These are phyloP conservation scores for Tenthredo distinguenda DNA, from an alignment of 2,888 invertebrate species.

Conservation along the genomic window DNA sequence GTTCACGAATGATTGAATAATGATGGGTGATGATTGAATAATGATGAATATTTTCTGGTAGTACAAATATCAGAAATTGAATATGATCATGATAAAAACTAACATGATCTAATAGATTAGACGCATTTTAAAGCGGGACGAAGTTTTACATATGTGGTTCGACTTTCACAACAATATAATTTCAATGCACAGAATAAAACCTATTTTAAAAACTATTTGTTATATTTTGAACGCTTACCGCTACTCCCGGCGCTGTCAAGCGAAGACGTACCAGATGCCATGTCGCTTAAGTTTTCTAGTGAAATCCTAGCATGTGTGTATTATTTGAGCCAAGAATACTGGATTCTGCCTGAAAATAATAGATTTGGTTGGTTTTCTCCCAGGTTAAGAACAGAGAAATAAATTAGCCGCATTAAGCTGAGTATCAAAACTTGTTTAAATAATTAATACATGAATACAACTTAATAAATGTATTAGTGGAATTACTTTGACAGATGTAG, in stretches of 20 bases:
- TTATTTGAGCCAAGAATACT: slow-evolving; percentile 64
- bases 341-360: slow-evolving; percentile 72
- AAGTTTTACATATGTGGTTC: not conserved
- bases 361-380: not conserved
- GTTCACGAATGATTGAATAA: not conserved
- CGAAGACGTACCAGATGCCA: slow-evolving; percentile 90
- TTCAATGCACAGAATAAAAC: not conserved
- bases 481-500: slow-evolving; percentile 45
- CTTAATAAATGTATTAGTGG: not conserved
- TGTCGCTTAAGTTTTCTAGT: slow-evolving; percentile 74
- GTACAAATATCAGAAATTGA: not conserved
- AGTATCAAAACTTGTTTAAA: not conserved
- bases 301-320: slow-evolving; percentile 60
- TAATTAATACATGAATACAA: not conserved
- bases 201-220: not conserved
- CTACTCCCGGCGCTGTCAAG: slow-evolving; percentile 89
- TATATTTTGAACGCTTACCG: slow-evolving; percentile 79
- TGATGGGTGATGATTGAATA: too few relatives aligned
- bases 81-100: not conserved
- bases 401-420: too few relatives aligned
- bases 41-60: not conserved
- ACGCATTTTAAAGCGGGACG: not conserved
- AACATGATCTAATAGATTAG: not conserved
- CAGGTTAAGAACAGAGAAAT: not conserved
- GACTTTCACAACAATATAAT: not conserved